Conservation (phyloP, 1,140 invertebrate species). For the Leucophenga varia region DNA sequence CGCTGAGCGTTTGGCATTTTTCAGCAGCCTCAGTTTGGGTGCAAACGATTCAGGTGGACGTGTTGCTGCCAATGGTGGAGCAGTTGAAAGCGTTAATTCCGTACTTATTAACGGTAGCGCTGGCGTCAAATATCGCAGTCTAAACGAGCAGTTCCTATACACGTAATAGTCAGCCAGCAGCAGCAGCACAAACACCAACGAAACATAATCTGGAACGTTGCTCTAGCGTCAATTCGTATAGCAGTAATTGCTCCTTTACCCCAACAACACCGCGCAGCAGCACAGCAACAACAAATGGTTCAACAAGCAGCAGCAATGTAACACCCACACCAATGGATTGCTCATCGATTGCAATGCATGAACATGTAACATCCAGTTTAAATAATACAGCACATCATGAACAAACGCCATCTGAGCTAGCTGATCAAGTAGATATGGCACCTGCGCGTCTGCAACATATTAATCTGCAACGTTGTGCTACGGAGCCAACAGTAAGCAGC, state of each 20-base stretch:
- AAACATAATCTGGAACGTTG: constrained; percentile 20
- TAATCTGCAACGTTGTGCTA: too few species aligned
- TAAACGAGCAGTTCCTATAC: constrained; percentile 28
- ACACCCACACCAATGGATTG: constrained; percentile 44
- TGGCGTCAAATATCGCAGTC: constrained; percentile 21
- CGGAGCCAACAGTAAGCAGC: too few species aligned
- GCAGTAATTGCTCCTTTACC: neutral
- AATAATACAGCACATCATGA: neutral
- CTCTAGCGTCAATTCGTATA: constrained; percentile 2
- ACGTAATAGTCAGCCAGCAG: constrained; percentile 28
- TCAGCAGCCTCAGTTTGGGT: constrained; percentile 39
- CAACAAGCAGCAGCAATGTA: constrained; percentile 26
- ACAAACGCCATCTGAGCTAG: neutral
- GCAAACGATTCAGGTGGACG: too few species aligned
- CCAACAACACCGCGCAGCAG: constrained; percentile 27
- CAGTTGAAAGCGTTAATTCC: constrained; percentile 6
- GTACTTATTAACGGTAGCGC: too few species aligned
- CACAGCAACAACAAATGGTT: constrained; percentile 21
- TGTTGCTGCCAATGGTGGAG: constrained; percentile 14
- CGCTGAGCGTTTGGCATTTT: constrained; percentile 48
- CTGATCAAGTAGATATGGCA: neutral
- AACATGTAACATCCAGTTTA: constrained; percentile 3
- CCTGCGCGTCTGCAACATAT: too few species aligned
- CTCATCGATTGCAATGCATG: constrained; percentile 16
- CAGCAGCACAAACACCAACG: too few species aligned